Evolutionary conservation across 2,888 invertebrate species (phyloP), one percentile per base, ranked within the genome.

Genomic region (Lochmaea capreae): DNA sequence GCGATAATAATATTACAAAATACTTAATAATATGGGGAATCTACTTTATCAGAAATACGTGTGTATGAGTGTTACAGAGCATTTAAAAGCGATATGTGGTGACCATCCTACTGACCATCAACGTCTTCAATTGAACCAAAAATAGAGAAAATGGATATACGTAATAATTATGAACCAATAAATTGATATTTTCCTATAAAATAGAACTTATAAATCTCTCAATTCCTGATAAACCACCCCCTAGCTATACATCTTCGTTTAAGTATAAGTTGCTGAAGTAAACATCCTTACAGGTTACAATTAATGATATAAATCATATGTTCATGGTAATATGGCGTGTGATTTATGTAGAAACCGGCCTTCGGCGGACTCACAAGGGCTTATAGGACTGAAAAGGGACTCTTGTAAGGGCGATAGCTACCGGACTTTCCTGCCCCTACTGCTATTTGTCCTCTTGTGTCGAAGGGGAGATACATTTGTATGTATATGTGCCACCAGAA

Each of bases 281-380:
- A 76, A 72, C 66, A 71, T 77, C 74, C 74, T 75, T 75, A 75
- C 76, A 77, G 79, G 77, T 76, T 75, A 79, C 80, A 81, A 81
- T 81, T 81, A 81, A 79, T 77, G 74, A 78, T 63, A 81, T 81
- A 81, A 81, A 81, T 81, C 81, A 81, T 81, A 80, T 78, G 79
- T 77, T 79, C 81, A 81, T 80, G 79, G 80, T 80, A 81, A 81
- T 81, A 79, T 80, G 77, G 77, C 66, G 77, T 75, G 67, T 78
- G 81, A 81, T 81, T 81, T 81, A 81, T 80, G 76, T 74, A 74
- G 74, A 77, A 77, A 66, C 75, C 76, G 77, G 79, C 73, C 78
- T 68, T 43, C 12, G 62, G 62, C 62, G 43, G 43, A 65, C 65
- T 71, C 65, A 54, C 57, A 65, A 71, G 71, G 71, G 71, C 71